These are phyloP conservation scores for Micoletzkya japonica DNA, from an alignment of 2,888 invertebrate species.

Conservation along the genomic window DNA sequence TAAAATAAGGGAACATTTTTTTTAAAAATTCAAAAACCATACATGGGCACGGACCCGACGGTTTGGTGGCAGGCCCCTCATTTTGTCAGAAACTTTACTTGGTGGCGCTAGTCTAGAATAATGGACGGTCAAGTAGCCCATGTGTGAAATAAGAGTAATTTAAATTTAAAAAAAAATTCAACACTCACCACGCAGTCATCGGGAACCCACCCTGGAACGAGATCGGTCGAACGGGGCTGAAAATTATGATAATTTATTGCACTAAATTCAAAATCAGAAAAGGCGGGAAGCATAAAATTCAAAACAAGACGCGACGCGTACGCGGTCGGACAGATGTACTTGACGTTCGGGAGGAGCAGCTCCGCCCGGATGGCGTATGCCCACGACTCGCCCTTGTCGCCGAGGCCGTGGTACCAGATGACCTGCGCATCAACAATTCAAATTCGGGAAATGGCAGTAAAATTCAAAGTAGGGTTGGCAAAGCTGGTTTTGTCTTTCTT, in stretches of 20 bases:
- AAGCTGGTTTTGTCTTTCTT: no score
- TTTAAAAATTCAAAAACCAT: no score
- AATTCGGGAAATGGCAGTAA: no score
- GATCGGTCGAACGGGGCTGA: conserved; percentile 51
- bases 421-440: no score
- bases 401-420: conserved; percentile 62
- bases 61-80: no score
- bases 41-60: no score
- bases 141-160: no score
- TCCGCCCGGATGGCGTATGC: conserved; percentile 46
- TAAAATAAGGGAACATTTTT: no score
- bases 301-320: conserved; percentile 28
- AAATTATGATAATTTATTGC: conserved; percentile 27
- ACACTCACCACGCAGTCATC: conserved; percentile 59
- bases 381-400: conserved; percentile 63
- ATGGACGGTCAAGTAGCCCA: no score
- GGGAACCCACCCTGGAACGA: conserved; percentile 61
- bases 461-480: no score
- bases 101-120: no score
- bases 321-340: conserved; percentile 59
- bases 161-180: background rate
- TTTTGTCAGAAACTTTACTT: no score
- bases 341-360: conserved; percentile 40
- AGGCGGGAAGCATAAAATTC: background rate
- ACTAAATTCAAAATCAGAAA: conserved; percentile 24